A percentile compares a stretch with the other conserved stretches of the same genome.
phyloP scores from a whole-genome alignment of 2,113 vertebrate genomes.

The Erinaceus europaeus region DNA sequence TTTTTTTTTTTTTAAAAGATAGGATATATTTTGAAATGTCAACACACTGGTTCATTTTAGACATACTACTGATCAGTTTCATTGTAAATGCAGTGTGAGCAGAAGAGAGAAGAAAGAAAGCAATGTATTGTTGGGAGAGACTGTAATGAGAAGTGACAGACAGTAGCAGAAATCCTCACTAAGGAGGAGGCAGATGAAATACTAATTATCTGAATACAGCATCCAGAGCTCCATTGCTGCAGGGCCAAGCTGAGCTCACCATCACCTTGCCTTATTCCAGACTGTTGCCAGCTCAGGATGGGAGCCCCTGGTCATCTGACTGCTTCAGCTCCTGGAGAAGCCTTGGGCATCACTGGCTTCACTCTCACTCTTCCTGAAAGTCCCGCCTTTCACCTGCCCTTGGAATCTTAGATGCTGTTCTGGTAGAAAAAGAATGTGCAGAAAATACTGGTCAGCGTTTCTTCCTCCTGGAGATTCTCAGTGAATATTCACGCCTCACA shows the following conservation, averaged over 20 bases:
- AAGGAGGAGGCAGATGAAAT: neutral
- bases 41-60: neutral
- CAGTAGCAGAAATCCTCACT: neutral
- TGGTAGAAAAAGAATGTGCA: neutral
- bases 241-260: neutral
- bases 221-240: neutral
- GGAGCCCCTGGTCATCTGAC: neutral
- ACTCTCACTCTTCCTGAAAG: neutral
- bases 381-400: neutral
- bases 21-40: constrained; percentile 23
- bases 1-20: too few relatives aligned
- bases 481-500: neutral
- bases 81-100: neutral
- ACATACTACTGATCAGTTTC: constrained; percentile 24
- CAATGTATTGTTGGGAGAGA: neutral
- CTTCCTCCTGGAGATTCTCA: neutral
- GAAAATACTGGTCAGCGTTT: neutral
- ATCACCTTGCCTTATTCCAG: neutral
- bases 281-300: neutral
- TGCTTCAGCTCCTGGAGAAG: too few relatives aligned
- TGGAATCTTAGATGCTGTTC: neutral
- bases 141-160: constrained; percentile 17
- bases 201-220: neutral
- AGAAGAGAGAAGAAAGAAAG: neutral
- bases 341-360: neutral